Percentiles rank a stretch among this genome's conserved stretches.
Conservation (phyloP, 2,888 invertebrate genomes). For the Cepaea hortensis region DNA sequence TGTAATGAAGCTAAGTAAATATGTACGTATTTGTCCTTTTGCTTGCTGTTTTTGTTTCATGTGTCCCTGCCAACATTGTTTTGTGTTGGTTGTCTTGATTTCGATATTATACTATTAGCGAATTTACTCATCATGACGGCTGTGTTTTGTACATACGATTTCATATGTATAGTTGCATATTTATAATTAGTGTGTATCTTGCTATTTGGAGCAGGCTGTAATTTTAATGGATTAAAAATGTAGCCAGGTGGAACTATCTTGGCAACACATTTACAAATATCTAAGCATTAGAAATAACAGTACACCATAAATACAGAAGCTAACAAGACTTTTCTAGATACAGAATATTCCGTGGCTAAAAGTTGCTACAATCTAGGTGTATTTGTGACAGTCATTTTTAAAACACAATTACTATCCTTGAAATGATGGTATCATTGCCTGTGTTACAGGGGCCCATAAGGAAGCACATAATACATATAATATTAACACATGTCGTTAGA, state of each 20-base stretch:
- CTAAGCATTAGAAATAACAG: no score
- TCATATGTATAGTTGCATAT: not conserved
- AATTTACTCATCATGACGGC: constrained; percentile 19
- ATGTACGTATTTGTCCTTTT: not conserved
- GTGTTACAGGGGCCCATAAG: no score
- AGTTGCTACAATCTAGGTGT: no score
- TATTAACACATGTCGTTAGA: no score
- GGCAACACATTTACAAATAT: no score
- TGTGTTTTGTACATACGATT: constrained; percentile 24
- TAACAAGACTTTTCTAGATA: no score
- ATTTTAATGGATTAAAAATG: not conserved
- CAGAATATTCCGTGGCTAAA: no score
- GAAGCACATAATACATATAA: no score
- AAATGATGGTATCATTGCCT: no score
- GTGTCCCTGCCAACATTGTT: not conserved
- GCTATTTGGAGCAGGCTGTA: not conserved
- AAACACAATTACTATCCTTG: no score
- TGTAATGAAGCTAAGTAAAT: not conserved
- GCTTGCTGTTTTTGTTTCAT: not conserved
- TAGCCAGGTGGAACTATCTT: not conserved
- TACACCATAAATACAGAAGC: no score
- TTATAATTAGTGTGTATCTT: not conserved
- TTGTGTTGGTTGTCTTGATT: not conserved
- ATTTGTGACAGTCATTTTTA: no score
- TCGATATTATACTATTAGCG: not conserved